These are phyloP conservation scores for Clivina fossor DNA, from an alignment of 2,888 invertebrate species.

Conservation along the genomic window DNA sequence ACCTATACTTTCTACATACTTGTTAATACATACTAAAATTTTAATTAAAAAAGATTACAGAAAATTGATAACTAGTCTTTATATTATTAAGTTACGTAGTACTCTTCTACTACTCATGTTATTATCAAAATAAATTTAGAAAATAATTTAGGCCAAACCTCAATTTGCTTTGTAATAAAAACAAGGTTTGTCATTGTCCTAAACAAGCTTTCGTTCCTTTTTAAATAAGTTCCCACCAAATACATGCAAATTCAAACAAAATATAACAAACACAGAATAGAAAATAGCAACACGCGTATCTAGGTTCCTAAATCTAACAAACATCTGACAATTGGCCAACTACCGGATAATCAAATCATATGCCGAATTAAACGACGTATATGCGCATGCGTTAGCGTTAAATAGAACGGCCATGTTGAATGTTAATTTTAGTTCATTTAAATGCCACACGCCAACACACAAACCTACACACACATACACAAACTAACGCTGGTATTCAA, in stretches of 20 bases:
- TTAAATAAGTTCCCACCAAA: too few species aligned
- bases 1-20: too few species aligned
- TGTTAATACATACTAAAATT: too few species aligned
- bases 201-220: slow-evolving; percentile 13
- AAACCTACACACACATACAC: slow-evolving; percentile 9
- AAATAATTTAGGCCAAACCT: too few species aligned
- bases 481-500: slow-evolving; percentile 6
- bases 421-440: not conserved
- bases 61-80: too few species aligned
- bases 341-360: slow-evolving; percentile 12
- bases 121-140: too few species aligned
- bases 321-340: not conserved
- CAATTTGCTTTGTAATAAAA: too few species aligned
- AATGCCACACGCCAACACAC: too few species aligned
- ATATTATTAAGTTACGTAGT: too few species aligned
- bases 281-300: not conserved
- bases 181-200: too few species aligned
- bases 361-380: slow-evolving; percentile 12
- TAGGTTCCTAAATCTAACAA: not conserved
- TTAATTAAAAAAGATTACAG: too few species aligned
- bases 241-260: not conserved
- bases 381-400: not conserved
- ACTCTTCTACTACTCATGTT: too few species aligned
- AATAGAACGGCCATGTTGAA: not conserved
- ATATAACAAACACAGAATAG: not conserved